Conservation (phyloP, 2,797 vertebrate species). For the Pseudochirops cupreus region DNA sequence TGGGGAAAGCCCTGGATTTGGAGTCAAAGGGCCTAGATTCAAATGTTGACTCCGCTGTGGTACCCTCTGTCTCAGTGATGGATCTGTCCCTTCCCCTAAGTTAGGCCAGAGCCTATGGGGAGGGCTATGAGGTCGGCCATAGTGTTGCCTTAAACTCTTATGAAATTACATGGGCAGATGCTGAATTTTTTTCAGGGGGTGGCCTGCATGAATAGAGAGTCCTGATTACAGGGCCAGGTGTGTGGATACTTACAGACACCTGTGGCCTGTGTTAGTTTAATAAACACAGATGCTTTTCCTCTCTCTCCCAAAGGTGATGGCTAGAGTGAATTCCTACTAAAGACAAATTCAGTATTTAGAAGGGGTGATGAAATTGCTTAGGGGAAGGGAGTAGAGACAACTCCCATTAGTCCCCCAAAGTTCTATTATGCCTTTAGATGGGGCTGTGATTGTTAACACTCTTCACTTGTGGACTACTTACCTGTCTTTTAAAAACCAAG, state of each 20-base stretch:
- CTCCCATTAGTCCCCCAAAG: not conserved
- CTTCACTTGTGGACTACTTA: not conserved
- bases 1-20: not conserved
- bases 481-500: not conserved
- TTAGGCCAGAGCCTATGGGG: not conserved
- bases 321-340: not conserved
- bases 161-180: not conserved
- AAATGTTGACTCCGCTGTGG: not conserved
- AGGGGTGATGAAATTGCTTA: not conserved
- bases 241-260: not conserved
- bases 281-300: conserved; percentile 35
- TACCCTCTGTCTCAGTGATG: not conserved
- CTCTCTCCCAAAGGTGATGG: not conserved
- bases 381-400: not conserved
- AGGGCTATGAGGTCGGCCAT: not conserved
- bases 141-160: not conserved
- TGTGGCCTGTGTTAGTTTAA: not conserved
- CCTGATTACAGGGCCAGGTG: conserved; percentile 23
- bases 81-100: not conserved
- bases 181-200: not conserved
- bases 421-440: not conserved
- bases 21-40: not conserved
- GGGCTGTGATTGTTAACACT: not conserved
- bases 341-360: not conserved
- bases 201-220: not conserved